These are phyloP conservation scores for Lithophane ornitopus DNA, from an alignment of 2,888 invertebrate species.

Conservation along the genomic window DNA sequence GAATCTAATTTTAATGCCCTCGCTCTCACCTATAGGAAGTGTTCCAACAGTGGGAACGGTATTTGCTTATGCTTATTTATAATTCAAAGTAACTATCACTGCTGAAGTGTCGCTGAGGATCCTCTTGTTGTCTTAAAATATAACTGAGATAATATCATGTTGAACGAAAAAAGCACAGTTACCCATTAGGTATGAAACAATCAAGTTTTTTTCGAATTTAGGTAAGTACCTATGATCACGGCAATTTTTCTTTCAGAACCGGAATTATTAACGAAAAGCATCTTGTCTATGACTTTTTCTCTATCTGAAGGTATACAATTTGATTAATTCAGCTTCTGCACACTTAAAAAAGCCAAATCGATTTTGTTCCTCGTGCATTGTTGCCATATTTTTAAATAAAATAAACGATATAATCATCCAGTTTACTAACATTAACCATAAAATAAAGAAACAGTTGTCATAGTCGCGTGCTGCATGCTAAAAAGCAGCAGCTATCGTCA, in stretches of 20 bases:
- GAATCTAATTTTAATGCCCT: no score
- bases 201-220: no score
- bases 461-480: conserved; percentile 86
- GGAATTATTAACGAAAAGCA: background rate
- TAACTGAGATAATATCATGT: background rate
- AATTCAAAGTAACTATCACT: background rate
- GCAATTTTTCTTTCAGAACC: background rate
- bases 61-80: no score
- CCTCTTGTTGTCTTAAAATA: no score
- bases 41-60: no score
- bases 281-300: background rate
- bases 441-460: conserved; percentile 75
- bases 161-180: background rate
- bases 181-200: background rate
- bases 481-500: conserved; percentile 69
- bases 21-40: no score
- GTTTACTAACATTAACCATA: conserved; percentile 17
- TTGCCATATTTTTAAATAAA: conserved; percentile 3
- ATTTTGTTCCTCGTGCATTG: background rate
- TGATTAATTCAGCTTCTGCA: background rate
- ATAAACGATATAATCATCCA: background rate
- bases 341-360: background rate
- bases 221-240: background rate
- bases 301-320: background rate
- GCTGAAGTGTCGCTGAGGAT: background rate